Base-by-base conservation (phyloP, 2,113 vertebrate genomes). In the Rhinoderma darwinii region DNA sequence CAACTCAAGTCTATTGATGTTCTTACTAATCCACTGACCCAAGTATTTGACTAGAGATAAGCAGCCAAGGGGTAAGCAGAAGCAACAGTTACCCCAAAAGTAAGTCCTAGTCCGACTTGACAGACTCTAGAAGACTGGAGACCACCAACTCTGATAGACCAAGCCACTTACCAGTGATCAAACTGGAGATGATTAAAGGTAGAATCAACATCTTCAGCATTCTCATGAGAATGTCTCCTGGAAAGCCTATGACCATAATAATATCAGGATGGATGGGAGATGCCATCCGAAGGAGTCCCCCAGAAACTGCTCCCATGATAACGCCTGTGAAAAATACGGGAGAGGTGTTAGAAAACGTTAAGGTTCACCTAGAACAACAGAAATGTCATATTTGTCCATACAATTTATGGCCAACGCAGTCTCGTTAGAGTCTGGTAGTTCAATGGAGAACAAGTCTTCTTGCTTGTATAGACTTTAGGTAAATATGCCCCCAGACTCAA, bases 151-250 rank as follows among this genome's bases (percentile, higher is more conserved):
- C 44, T 17, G 14, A 32, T 32, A 15, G 2, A 30, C 12, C 68
- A 20, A 75, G 27, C 73, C 22, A 47, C 91, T 92, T 87, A 99
- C 98, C 98, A 96, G 98, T 99, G 92, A 99, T 99, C 93, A 99
- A 96, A 94, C 98, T 99, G 92, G 98, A 99, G 91, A 99, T 98
- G 93, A 99, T 99, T 81, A 99, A 95, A 78, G 98, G 98, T 61
- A 99, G 95, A 89, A 99, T 99, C 90, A 99, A 93, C 98, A 99
- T 99, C 93, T 99, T 99, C 86, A 99, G 93, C 98, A 99, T 98
- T 93, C 98, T 94, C 98, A 99, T 99, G 82, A 99, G 95, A 88
- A 99, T 99, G 81, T 99, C 98, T 92, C 98, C 98, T 0, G 98
- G 98, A 91, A 99, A 99, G 87, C 96, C 93, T 90, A 99, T 99